Base-by-base conservation (phyloP, 2,888 invertebrate genomes). In the Orchesellides sinensis region DNA sequence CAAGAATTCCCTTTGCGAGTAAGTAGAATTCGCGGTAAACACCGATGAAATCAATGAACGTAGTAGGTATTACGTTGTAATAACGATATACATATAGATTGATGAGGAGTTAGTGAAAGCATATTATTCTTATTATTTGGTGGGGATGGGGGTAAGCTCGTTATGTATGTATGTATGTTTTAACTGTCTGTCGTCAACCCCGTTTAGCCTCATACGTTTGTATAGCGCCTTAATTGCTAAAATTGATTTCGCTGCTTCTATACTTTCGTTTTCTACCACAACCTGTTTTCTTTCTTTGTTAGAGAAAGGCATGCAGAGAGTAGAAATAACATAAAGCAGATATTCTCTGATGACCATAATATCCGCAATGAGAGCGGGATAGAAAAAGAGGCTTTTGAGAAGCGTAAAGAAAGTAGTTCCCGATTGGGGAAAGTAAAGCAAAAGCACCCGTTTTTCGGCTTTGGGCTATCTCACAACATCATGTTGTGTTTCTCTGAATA, bases 1-100 rank as follows among this genome's bases (percentile, higher is more conserved):
- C 54, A 14, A 54, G 49, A 49, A 45, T 25, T 21, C 19, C 23
- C 66, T 47, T 17, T 14, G 14, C 1, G 32, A 61, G 29, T 29
- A 19, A 23, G 29, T 14, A 52, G 17, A 14, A 27, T 27, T n/a
- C n/a, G n/a, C 47, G 49, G 49, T 17, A 54, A 56, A 59, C 45
- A 59, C 56, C 59, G 40, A 59, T 72, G 47, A 72, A 59, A 59
- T 72, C 72, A 59, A 35, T 40, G 59, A 72, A 72, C 56, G 27
- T n/a, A n/a, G n/a, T n/a, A n/a, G n/a, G n/a, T n/a, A n/a, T n/a
- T n/a, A n/a, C n/a, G n/a, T n/a, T n/a, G n/a, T n/a, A n/a, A n/a
- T 72, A 72, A 69, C 68, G 27, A 8, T n/a, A n/a, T n/a, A n/a
- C n/a, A n/a, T n/a, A n/a, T n/a, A n/a, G n/a, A n/a, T n/a, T n/a